Conservation (phyloP, 2,797 vertebrate genomes). For the Zenarchopterus dispar region DNA sequence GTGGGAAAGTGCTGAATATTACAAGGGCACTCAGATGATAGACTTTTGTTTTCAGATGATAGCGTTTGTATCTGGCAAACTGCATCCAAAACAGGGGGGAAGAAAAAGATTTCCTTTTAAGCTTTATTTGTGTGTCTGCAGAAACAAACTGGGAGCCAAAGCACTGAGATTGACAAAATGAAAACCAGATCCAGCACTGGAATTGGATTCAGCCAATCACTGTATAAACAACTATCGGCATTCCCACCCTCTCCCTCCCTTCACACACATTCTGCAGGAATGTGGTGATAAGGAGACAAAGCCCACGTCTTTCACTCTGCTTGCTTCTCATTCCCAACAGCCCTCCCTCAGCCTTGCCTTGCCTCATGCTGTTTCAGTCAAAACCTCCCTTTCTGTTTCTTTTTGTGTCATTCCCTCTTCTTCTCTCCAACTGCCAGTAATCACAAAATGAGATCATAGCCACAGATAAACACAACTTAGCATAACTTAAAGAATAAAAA, state of each 20-base stretch:
- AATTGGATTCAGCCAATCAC: constrained; percentile 74
- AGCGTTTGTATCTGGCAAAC: not conserved
- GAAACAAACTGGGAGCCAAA: constrained; percentile 42
- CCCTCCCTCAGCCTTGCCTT: constrained; percentile 21
- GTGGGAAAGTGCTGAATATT: not conserved
- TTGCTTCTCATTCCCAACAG: constrained; percentile 56
- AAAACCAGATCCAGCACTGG: constrained; percentile 67
- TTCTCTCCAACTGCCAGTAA: constrained; percentile 1
- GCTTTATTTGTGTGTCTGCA: constrained; percentile 50
- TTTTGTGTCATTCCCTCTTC: not conserved
- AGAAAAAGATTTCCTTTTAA: not conserved
- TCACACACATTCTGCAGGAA: constrained; percentile 68
- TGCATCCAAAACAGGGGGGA: not conserved
- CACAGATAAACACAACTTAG: constrained; percentile 4
- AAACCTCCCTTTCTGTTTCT: constrained; percentile 4
- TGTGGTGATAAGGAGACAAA: constrained; percentile 80
- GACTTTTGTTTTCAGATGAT: not conserved
- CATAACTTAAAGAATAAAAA: not conserved
- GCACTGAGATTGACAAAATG: constrained; percentile 69
- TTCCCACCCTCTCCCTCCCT: constrained; percentile 25
- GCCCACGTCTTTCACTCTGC: constrained; percentile 48
- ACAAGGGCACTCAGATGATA: constrained; percentile 4
- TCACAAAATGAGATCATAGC: constrained; percentile 13
- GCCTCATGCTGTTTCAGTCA: constrained; percentile 31
- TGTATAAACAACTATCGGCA: constrained; percentile 65